phyloP scores from a whole-genome alignment of 2,113 vertebrate genomes.

The Charadrius vociferus region DNA sequence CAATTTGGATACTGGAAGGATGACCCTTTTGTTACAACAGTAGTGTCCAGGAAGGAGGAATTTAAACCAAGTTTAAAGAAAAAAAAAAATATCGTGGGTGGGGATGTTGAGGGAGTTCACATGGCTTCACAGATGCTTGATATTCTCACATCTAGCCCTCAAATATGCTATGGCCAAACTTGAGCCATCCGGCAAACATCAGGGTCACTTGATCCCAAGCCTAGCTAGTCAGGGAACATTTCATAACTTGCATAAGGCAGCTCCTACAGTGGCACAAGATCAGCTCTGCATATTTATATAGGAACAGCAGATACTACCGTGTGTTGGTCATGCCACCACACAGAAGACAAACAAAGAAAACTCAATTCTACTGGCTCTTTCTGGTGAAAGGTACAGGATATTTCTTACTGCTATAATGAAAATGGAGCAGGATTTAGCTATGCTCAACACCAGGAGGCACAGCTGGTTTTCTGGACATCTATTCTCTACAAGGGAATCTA shows the following conservation, averaged over 20 bases:
- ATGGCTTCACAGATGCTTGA: neutral
- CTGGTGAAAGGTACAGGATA: neutral
- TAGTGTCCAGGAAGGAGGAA: neutral
- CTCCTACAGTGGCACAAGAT: neutral
- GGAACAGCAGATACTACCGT: neutral
- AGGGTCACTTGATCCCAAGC: neutral
- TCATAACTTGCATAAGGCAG: neutral
- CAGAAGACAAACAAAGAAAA: neutral
- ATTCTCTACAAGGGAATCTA: neutral
- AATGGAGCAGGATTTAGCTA: neutral
- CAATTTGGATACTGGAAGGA: neutral
- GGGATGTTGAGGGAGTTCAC: neutral
- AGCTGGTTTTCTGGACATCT: neutral
- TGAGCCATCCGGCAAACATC: neutral
- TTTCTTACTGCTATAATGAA: neutral
- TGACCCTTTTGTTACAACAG: neutral
- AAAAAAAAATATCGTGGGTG: neutral
- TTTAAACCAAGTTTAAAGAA: neutral
- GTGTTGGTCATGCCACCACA: neutral
- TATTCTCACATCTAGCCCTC: neutral
- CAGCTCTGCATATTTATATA: neutral
- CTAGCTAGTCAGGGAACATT: neutral
- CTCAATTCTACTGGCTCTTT: neutral
- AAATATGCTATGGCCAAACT: neutral
- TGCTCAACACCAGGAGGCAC: neutral